phyloP scores from a whole-genome alignment of 2,113 vertebrate species.

The Hepsetus odoe region DNA sequence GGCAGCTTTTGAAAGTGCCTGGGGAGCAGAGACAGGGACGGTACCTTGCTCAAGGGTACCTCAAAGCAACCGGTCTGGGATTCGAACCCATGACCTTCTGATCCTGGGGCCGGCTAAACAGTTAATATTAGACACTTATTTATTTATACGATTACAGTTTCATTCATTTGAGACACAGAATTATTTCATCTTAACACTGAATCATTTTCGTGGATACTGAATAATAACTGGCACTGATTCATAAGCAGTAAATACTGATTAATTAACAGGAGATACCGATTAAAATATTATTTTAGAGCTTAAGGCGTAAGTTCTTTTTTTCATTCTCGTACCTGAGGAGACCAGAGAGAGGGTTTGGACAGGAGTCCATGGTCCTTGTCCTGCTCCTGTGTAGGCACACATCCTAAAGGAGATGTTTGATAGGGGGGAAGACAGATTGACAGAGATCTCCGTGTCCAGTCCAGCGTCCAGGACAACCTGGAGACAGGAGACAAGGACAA shows the following conservation, averaged over 20 bases:
- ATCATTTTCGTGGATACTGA: background rate
- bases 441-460: constrained; percentile 72
- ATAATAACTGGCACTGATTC: too few relatives aligned
- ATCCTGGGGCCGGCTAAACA: too few relatives aligned
- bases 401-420: constrained; percentile 81
- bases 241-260: background rate
- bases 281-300: background rate
- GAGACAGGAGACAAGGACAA: background rate
- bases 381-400: constrained; percentile 82
- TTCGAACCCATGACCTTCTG: too few relatives aligned
- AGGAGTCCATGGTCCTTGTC: constrained; percentile 85
- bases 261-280: background rate
- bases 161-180: too few relatives aligned
- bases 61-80: too few relatives aligned
- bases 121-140: too few relatives aligned
- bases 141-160: too few relatives aligned
- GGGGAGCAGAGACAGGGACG: too few relatives aligned
- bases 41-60: too few relatives aligned
- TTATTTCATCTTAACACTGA: too few relatives aligned
- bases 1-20: too few relatives aligned
- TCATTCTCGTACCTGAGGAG: constrained; percentile 63
- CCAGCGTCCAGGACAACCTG: constrained; percentile 79
- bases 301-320: background rate
- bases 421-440: constrained; percentile 75
- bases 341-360: constrained; percentile 71